Percentiles rank a stretch among this genome's conserved stretches.
phyloP scores from a whole-genome alignment of 2,113 vertebrate genomes.

The Atherinomorus stipes region DNA sequence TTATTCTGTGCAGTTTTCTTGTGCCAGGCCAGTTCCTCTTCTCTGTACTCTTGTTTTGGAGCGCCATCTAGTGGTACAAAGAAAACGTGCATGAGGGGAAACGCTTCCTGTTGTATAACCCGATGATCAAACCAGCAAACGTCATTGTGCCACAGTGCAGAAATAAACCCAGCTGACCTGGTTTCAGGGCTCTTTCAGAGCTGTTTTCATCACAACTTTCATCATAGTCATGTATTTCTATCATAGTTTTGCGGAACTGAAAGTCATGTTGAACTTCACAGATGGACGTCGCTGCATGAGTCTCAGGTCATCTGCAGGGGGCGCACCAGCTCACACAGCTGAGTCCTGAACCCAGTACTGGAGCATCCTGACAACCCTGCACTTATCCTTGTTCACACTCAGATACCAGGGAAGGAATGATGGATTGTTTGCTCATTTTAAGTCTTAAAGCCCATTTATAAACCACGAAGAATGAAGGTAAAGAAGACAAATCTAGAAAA shows the following conservation, averaged over 20 bases:
- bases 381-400: too few species aligned
- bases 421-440: too few species aligned
- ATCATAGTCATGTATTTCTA: not conserved
- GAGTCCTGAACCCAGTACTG: not conserved
- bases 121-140: not conserved
- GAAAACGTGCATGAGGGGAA: not conserved
- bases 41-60: not conserved
- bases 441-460: too few species aligned
- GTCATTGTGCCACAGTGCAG: not conserved
- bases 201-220: not conserved
- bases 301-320: slow-evolving; percentile 28
- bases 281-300: not conserved
- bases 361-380: not conserved
- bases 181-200: too few species aligned
- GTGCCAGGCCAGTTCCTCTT: not conserved
- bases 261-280: not conserved
- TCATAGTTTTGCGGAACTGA: not conserved
- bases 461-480: too few species aligned
- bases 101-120: not conserved
- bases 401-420: too few species aligned
- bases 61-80: slow-evolving; percentile 51
- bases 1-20: not conserved
- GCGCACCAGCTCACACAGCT: slow-evolving; percentile 20
- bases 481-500: too few species aligned
- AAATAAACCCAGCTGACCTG: not conserved